Conservation (phyloP, 1,140 invertebrate species). For the Atta texana region DNA sequence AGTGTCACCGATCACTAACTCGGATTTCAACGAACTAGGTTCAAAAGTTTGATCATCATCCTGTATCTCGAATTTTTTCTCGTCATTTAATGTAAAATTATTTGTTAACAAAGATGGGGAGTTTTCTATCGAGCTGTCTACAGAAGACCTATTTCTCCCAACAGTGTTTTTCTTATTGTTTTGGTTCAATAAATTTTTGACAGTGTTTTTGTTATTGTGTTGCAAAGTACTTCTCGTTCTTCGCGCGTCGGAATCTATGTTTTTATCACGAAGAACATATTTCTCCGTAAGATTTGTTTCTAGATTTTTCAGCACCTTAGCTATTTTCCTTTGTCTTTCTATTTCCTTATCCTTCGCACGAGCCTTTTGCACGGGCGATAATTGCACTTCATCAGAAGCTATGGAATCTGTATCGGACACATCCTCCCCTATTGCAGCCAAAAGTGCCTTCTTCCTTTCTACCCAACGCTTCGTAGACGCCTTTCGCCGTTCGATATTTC, state of each 20-base stretch:
- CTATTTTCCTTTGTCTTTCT: constrained; percentile 74
- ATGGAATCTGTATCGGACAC: constrained; percentile 83
- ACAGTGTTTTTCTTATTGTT: background rate
- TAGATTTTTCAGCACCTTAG: constrained; percentile 77
- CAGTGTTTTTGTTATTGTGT: background rate
- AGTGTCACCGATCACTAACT: constrained; percentile 79
- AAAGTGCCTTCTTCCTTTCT: constrained; percentile 82
- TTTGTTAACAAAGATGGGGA: background rate
- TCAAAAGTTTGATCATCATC: constrained; percentile 9
- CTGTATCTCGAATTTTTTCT: background rate
- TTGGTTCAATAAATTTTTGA: background rate
- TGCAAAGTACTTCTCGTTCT: constrained; percentile 44
- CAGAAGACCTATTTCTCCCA: background rate
- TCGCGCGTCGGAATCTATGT: constrained; percentile 66
- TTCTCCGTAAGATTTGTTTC: constrained; percentile 74
- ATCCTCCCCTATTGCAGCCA: constrained; percentile 81
- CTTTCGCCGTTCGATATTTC: constrained; percentile 79
- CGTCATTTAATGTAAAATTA: background rate
- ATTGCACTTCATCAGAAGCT: constrained; percentile 77
- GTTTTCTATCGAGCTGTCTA: constrained; percentile 52
- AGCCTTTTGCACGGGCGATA: constrained; percentile 84
- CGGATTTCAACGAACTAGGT: constrained; percentile 72
- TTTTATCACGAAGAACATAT: constrained; percentile 55
- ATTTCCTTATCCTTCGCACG: constrained; percentile 80
- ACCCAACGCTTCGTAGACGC: constrained; percentile 84